Conservation (phyloP, 2,888 invertebrate genomes). For the Phalangium opilio region DNA sequence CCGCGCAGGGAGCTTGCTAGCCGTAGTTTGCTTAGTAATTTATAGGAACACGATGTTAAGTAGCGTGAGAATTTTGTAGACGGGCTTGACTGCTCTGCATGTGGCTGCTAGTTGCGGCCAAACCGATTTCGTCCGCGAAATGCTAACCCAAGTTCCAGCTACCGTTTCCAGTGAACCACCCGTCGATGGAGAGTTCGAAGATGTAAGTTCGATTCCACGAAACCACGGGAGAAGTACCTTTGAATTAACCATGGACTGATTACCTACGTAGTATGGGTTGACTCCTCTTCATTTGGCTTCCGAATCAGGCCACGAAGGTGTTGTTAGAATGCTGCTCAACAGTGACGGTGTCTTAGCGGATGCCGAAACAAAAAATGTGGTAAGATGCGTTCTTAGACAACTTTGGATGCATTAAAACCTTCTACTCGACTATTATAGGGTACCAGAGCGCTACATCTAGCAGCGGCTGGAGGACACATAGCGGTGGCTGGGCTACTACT, state of each 20-base stretch:
- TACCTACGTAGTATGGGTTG: constrained; percentile 75
- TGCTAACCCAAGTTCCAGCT: constrained; percentile 81
- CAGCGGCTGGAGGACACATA: constrained; percentile 93
- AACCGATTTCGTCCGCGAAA: constrained; percentile 86
- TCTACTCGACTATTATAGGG: too few relatives aligned
- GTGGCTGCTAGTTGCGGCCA: constrained; percentile 97
- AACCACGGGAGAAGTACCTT: too few relatives aligned
- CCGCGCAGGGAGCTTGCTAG: too few relatives aligned
- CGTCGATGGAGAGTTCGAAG: constrained; percentile 47
- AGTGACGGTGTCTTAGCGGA: constrained; percentile 97
- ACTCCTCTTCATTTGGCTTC: constrained; percentile 94
- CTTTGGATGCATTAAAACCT: too few relatives aligned
- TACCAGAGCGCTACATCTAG: constrained; percentile 90
- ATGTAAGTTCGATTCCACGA: constrained; percentile 38
- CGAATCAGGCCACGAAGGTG: constrained; percentile 95
- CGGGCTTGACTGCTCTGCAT: constrained; percentile 91
- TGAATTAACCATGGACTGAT: too few relatives aligned
- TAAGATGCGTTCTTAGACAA: background rate
- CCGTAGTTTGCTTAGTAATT: too few relatives aligned
- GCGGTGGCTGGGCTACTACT: constrained; percentile 91
- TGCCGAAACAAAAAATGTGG: constrained; percentile 47
- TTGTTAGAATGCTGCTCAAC: constrained; percentile 85
- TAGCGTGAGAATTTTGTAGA: constrained; percentile 28
- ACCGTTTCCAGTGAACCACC: constrained; percentile 92
- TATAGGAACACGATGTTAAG: too few relatives aligned